phyloP scores from a whole-genome alignment of 1,140 invertebrate species.

The Papilio polytes region DNA sequence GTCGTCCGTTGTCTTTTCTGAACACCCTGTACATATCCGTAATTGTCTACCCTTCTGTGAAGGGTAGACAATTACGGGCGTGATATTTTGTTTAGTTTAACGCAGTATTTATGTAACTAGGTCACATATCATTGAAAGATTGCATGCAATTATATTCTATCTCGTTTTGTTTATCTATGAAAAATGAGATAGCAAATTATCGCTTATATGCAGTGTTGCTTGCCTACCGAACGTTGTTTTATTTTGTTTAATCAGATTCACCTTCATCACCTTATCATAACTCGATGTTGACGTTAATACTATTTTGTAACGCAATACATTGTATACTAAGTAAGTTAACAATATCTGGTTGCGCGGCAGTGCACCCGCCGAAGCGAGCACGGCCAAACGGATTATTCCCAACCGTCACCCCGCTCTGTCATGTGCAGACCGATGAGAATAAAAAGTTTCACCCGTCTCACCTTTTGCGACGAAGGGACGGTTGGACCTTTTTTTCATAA shows the following conservation, averaged over 20 bases:
- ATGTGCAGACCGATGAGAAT: too few relatives aligned
- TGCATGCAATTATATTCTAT: conserved; percentile 9
- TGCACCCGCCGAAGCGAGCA: too few relatives aligned
- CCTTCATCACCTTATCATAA: background rate
- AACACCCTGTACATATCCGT: background rate
- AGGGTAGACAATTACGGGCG: too few relatives aligned
- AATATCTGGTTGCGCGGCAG: too few relatives aligned
- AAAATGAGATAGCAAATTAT: conserved; percentile 1
- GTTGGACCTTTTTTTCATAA: too few relatives aligned
- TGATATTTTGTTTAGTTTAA: background rate
- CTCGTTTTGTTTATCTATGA: conserved; percentile 3
- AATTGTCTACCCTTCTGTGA: background rate
- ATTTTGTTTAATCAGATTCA: conserved; percentile 22
- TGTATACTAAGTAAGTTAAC: background rate
- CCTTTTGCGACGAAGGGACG: too few relatives aligned
- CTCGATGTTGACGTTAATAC: background rate
- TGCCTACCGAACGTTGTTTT: background rate
- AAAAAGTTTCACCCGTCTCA: too few relatives aligned
- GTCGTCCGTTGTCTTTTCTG: background rate
- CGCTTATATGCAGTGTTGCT: background rate
- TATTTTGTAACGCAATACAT: background rate
- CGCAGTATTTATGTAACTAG: background rate
- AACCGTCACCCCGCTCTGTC: too few relatives aligned
- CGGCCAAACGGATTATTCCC: too few relatives aligned
- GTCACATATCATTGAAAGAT: background rate